Percentiles rank a stretch among this genome's conserved stretches.
Conservation (phyloP, 2,888 invertebrate species). For the Crematogaster levior region DNA sequence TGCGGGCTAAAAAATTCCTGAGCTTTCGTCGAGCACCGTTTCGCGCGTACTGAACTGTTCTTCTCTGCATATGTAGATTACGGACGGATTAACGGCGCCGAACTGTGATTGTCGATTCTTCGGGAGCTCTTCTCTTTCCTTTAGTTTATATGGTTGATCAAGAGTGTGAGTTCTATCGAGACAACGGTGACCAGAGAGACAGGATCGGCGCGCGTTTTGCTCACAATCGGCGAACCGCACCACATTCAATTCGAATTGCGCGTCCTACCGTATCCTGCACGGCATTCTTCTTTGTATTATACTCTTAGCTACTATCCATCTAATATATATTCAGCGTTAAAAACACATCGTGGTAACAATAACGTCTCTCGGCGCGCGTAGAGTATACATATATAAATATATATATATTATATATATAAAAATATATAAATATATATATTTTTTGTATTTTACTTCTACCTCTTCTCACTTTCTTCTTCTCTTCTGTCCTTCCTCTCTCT, state of each 20-base stretch:
- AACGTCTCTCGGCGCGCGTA: conserved; percentile 74
- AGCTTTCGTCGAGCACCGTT: not conserved
- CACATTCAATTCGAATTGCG: conserved; percentile 74
- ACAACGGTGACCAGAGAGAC: not conserved
- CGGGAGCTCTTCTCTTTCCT: conserved; percentile 19
- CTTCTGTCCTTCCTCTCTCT: not conserved
- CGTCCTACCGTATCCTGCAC: conserved; percentile 72
- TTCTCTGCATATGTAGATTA: not conserved
- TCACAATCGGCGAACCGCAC: conserved; percentile 58
- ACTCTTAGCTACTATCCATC: conserved; percentile 76
- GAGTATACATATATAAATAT: conserved; percentile 79
- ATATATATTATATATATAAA: conserved; percentile 63
- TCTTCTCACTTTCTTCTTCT: conserved; percentile 13
- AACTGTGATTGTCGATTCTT: conserved; percentile 62
- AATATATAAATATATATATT: conserved; percentile 78
- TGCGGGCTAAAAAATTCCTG: not conserved
- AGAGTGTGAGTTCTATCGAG: not conserved
- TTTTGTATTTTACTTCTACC: conserved; percentile 83
- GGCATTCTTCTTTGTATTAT: conserved; percentile 79
- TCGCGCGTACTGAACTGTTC: conserved; percentile 22
- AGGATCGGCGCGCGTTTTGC: conserved; percentile 41
- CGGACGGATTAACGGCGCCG: conserved; percentile 1
- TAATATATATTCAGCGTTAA: conserved; percentile 76
- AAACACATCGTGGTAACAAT: conserved; percentile 78
- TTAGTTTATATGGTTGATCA: conserved; percentile 25